Percentiles rank a stretch among this genome's conserved stretches.
Conservation (phyloP, 1,140 invertebrate genomes). For the Dendroctonus ponderosae region DNA sequence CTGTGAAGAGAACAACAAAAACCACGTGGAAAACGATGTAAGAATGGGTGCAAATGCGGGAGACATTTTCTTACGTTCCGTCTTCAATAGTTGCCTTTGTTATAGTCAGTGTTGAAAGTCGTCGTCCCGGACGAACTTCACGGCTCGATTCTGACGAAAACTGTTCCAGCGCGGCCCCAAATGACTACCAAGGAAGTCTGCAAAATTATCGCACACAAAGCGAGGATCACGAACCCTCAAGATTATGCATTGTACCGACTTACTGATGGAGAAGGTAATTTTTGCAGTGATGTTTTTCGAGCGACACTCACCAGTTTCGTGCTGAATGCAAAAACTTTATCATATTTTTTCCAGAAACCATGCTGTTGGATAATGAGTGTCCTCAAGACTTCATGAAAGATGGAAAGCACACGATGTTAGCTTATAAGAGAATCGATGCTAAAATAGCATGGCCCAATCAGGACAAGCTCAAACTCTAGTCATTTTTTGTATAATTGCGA, state of each 20-base stretch:
- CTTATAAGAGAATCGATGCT: slow-evolving; percentile 91
- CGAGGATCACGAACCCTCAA: slow-evolving; percentile 91
- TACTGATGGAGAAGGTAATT: slow-evolving; percentile 81
- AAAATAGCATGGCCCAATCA: slow-evolving; percentile 93
- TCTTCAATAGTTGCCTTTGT: slow-evolving; percentile 14
- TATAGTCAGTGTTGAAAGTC: slow-evolving; percentile 76
- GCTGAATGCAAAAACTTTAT: too few species aligned
- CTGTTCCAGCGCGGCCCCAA: slow-evolving; percentile 85
- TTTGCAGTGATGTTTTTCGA: slow-evolving; percentile 2
- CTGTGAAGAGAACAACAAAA: slow-evolving; percentile 47
- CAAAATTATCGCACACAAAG: slow-evolving; percentile 88
- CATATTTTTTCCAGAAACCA: slow-evolving; percentile 73
- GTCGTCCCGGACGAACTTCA: slow-evolving; percentile 89
- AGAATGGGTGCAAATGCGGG: slow-evolving; percentile 11
- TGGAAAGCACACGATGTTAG: slow-evolving; percentile 83
- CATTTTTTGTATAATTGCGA: slow-evolving; percentile 26
- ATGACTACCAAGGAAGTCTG: slow-evolving; percentile 90
- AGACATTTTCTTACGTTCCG: background rate
- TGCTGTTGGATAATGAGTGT: slow-evolving; percentile 82
- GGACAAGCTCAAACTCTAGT: slow-evolving; percentile 46
- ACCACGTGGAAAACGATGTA: slow-evolving; percentile 48
- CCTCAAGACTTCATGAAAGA: slow-evolving; percentile 77
- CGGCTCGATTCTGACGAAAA: slow-evolving; percentile 86
- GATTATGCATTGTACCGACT: slow-evolving; percentile 93
- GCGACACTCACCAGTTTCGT: too few species aligned